Conservation (phyloP, 1,140 invertebrate genomes). For the Cecropterus lyciades region DNA sequence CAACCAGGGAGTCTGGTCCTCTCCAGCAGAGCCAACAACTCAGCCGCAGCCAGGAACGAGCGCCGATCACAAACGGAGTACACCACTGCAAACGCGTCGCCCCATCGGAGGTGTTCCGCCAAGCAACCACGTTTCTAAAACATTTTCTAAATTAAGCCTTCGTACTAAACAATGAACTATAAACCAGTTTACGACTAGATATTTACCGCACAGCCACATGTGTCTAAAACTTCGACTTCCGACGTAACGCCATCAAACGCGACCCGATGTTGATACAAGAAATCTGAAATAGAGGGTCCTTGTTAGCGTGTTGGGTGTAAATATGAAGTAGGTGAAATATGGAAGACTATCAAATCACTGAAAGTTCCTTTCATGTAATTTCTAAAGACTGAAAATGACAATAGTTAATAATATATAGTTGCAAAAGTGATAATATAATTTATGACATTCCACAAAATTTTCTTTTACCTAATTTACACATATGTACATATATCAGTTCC, state of each 20-base stretch:
- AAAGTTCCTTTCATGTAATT: too few species aligned
- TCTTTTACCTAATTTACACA: too few species aligned
- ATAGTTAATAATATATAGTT: too few species aligned
- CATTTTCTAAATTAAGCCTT: slow-evolving; percentile 37
- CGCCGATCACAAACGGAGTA: slow-evolving; percentile 91
- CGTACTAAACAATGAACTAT: slow-evolving; percentile 26
- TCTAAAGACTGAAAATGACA: too few species aligned
- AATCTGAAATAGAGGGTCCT: slow-evolving; percentile 86
- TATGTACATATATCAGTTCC: too few species aligned
- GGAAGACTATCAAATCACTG: too few species aligned
- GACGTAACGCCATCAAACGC: slow-evolving; percentile 90
- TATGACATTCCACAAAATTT: too few species aligned
- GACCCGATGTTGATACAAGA: slow-evolving; percentile 90
- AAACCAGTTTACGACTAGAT: slow-evolving; percentile 36
- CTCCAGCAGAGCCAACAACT: slow-evolving; percentile 88
- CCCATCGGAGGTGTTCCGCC: slow-evolving; percentile 92
- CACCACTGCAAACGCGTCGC: slow-evolving; percentile 93
- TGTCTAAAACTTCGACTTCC: slow-evolving; percentile 92
- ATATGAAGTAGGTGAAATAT: too few species aligned
- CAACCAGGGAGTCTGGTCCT: slow-evolving; percentile 89
- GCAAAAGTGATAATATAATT: too few species aligned
- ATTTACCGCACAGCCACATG: slow-evolving; percentile 91
- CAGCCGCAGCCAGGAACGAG: slow-evolving; percentile 90
- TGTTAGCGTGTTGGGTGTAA: background rate
- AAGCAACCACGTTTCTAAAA: slow-evolving; percentile 87